phyloP scores from a whole-genome alignment of 2,113 vertebrate species.

The Chaetorhynchus papuensis region DNA sequence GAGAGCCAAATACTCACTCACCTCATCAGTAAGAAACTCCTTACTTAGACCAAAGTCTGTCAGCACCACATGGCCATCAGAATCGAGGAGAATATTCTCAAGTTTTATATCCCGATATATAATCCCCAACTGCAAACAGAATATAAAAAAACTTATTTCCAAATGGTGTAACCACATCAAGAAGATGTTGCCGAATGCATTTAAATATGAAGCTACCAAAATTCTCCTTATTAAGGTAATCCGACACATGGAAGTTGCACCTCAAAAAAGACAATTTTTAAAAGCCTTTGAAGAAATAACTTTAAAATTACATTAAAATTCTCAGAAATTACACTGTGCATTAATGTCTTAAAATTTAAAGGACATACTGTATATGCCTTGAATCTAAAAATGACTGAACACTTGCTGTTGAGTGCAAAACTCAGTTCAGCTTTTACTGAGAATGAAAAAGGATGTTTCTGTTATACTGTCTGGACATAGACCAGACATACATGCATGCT shows the following conservation, averaged over 20 bases:
- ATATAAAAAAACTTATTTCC: slow-evolving; percentile 2
- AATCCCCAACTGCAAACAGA: slow-evolving; percentile 86
- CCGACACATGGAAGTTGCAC: background rate
- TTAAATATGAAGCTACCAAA: background rate
- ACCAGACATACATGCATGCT: background rate
- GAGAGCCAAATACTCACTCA: slow-evolving; percentile 75
- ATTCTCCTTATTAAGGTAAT: background rate
- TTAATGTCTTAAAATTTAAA: background rate
- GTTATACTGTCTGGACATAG: background rate
- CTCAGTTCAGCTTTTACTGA: background rate
- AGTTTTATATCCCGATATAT: slow-evolving; percentile 98
- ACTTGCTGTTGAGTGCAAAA: background rate
- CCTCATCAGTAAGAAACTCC: slow-evolving; percentile 93
- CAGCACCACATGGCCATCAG: slow-evolving; percentile 91
- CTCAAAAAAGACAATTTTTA: background rate
- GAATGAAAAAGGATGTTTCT: background rate
- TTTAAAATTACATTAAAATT: background rate
- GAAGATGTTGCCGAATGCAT: background rate
- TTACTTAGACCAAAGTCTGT: slow-evolving; percentile 99
- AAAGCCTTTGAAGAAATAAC: background rate
- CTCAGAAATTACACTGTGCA: background rate
- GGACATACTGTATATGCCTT: background rate
- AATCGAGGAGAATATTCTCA: slow-evolving; percentile 96
- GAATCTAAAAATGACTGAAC: background rate
- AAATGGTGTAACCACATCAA: background rate